Percentiles rank a stretch among this genome's conserved stretches.
Evolutionary conservation across 2,113 vertebrate species (phyloP).

Genomic region (Synodontis membranacea): DNA sequence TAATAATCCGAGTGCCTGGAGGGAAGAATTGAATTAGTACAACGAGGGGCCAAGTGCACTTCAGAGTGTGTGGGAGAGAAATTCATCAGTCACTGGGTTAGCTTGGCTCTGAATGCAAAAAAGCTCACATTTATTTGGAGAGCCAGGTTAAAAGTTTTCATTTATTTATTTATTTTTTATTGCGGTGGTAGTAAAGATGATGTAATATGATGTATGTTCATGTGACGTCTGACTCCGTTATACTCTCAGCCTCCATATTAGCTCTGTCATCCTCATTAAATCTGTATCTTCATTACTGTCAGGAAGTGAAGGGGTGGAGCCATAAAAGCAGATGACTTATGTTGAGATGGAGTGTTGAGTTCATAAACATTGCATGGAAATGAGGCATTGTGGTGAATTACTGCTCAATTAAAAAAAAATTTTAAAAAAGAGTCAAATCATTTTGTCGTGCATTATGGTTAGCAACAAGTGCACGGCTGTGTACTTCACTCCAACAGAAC

Average conservation of each 20-base stretch:
- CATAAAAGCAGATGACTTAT: conserved; percentile 8
- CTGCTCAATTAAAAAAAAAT: conserved; percentile 2
- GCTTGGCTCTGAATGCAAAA: background rate
- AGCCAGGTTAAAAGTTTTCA: background rate
- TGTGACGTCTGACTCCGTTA: background rate
- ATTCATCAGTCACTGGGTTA: background rate
- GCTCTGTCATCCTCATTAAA: background rate
- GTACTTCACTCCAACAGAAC: background rate
- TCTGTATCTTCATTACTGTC: too few species aligned
- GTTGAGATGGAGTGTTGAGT: background rate
- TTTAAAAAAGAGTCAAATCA: background rate
- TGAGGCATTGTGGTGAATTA: background rate
- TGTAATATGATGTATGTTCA: background rate
- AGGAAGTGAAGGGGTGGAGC: background rate
- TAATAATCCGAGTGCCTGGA: conserved; percentile 3
- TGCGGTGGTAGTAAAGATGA: background rate
- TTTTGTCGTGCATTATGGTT: background rate
- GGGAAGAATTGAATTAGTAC: background rate
- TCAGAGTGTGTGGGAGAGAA: background rate
- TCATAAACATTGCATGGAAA: conserved; percentile 9
- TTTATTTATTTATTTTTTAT: background rate
- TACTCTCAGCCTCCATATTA: background rate
- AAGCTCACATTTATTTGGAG: background rate
- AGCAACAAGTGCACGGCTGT: background rate
- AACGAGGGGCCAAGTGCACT: conserved; percentile 3